Conservation (phyloP, 2,797 vertebrate genomes). For the Acipenser oxyrinchus region DNA sequence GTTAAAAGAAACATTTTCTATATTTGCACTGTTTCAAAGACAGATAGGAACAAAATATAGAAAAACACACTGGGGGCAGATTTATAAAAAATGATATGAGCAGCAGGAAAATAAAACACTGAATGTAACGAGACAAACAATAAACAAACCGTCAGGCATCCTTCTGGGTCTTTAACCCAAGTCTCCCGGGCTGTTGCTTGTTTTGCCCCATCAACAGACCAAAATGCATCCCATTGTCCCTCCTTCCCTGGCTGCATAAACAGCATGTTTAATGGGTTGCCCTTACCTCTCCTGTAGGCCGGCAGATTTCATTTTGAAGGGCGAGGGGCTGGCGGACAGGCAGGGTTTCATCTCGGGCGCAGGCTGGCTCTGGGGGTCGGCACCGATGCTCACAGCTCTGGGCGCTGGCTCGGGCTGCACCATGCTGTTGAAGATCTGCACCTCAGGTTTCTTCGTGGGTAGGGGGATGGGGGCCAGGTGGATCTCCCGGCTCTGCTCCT, state of each 20-base stretch:
- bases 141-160: too few relatives aligned
- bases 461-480: conserved; percentile 60
- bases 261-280: background rate
- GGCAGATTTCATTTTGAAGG: conserved; percentile 91
- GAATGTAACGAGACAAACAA: too few relatives aligned
- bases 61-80: too few relatives aligned
- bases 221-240: background rate
- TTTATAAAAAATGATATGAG: too few relatives aligned
- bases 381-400: conserved; percentile 54
- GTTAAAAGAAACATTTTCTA: too few relatives aligned
- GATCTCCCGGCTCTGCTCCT: conserved; percentile 70
- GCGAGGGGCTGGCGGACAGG: conserved; percentile 67
- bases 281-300: conserved; percentile 88
- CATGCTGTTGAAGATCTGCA: conserved; percentile 70
- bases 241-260: background rate
- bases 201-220: too few relatives aligned
- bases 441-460: conserved; percentile 51
- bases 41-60: too few relatives aligned
- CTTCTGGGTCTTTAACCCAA: too few relatives aligned
- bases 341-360: conserved; percentile 67
- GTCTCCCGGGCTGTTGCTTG: too few relatives aligned
- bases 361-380: conserved; percentile 53
- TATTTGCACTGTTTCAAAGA: too few relatives aligned
- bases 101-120: too few relatives aligned
- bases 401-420: conserved; percentile 73